Evolutionary conservation across 1,140 invertebrate genomes (phyloP), one percentile per base, ranked within the genome.

Genomic region (Fragariocoptes setiger): DNA sequence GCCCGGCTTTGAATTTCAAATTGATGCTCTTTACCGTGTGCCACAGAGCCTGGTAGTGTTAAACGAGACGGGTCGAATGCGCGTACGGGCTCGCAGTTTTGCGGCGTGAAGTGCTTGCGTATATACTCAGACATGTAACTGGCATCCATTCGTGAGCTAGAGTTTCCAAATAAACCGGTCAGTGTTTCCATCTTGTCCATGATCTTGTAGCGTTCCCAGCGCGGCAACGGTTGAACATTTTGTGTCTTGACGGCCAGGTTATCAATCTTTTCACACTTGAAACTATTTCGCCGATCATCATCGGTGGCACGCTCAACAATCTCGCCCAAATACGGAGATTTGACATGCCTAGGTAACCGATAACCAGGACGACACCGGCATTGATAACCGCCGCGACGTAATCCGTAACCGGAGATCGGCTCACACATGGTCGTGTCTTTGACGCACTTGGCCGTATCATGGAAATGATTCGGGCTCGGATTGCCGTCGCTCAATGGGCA

Each of bases 351-450:
- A 0, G 86, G 86, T 43, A 88, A 64, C 46, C 86, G 65, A 53
- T 64, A 80, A 3, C 83, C 78, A 4, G 86, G 83, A 49, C 69
- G 66, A 62, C 86, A 94, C 47, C 79, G 65, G 57, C 80, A 94
- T 54, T 90, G 80, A 59, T 95, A 95, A 18, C 82, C 86, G 42
- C 86, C 86, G 53, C 86, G 65, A 46, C 80, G 63, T 53, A 86
- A 88, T 21, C 86, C 88, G 72, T 75, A 94, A 3, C 86, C 86
- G 54, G 86, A 72, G 18, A 94, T 56, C 0, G 86, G 86, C 61
- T 95, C 86, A 62, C 88, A 95, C 74, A 88, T 78, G 15, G 86
- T 94, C 12, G 82, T 86, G 51, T 76, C 70, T 48, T 71, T 67
- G 65, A 83, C 85, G 66, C 88, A 95, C 47, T 79, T 61, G 2